These are phyloP conservation scores for Indicator maculatus DNA, from an alignment of 2,113 vertebrate genomes.

Conservation along the genomic window DNA sequence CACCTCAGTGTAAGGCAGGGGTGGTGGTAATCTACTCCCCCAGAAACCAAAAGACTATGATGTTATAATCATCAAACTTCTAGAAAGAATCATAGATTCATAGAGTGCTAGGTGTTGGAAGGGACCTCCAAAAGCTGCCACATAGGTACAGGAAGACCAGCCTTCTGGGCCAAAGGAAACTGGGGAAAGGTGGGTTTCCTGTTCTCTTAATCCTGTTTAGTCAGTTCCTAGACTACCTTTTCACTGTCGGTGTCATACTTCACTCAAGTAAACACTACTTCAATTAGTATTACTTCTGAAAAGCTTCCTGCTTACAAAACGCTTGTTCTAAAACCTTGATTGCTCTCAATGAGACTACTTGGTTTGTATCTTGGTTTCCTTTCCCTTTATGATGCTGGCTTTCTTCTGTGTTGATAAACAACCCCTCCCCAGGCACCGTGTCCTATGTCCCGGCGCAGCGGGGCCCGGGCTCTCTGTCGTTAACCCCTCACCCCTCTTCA, in stretches of 20 bases:
- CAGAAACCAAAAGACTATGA: neutral
- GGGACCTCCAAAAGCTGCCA: neutral
- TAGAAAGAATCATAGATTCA: neutral
- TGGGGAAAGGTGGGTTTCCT: neutral
- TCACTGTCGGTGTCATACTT: neutral
- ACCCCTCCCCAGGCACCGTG: neutral
- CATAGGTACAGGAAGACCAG: neutral
- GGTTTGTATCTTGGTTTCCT: no score
- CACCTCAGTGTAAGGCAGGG: neutral
- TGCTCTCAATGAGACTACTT: no score
- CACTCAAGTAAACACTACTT: neutral
- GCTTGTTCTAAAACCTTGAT: neutral
- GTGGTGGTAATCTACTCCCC: fast-evolving
- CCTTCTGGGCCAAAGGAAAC: neutral
- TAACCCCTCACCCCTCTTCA: neutral
- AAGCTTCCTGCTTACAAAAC: neutral
- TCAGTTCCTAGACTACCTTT: neutral
- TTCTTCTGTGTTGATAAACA: neutral
- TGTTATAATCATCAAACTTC: neutral
- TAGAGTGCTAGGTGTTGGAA: no score
- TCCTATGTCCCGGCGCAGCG: no score
- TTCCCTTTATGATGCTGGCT: no score
- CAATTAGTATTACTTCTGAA: neutral
- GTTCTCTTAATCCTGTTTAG: neutral
- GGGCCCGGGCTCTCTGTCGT: neutral